Evolutionary conservation across 1,140 invertebrate genomes (phyloP).

Genomic region (Aphelenchoides avenae): DNA sequence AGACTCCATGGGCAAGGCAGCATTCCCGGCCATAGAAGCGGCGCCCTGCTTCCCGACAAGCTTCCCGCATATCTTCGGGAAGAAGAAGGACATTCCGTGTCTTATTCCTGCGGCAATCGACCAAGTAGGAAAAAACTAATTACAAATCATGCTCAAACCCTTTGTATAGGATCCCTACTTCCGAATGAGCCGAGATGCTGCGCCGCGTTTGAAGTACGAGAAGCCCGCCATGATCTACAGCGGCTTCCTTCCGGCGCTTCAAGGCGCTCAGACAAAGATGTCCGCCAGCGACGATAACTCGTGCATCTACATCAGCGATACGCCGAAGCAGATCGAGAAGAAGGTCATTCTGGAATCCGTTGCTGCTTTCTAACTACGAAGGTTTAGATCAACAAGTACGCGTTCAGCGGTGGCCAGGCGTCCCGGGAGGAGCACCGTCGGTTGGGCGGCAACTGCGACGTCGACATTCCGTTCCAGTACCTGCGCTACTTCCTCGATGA

Average conservation of each 20-base stretch:
- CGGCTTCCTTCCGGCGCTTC: constrained; percentile 84
- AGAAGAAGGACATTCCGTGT: constrained; percentile 75
- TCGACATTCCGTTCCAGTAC: constrained; percentile 93
- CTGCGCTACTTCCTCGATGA: constrained; percentile 91
- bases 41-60: constrained; percentile 85
- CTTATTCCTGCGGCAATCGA: constrained; percentile 98
- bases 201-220: constrained; percentile 75
- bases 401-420: constrained; percentile 88
- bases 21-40: constrained; percentile 91
- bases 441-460: constrained; percentile 83
- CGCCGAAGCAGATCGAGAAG: constrained; percentile 90
- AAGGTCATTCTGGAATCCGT: constrained; percentile 66
- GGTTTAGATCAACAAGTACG: constrained; percentile 88
- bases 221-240: constrained; percentile 91
- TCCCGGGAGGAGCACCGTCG: constrained; percentile 86
- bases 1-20: constrained; percentile 88
- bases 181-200: constrained; percentile 92
- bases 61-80: constrained; percentile 83
- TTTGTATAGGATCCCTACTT: constrained; percentile 82
- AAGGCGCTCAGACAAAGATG: constrained; percentile 94
- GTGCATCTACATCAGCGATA: constrained; percentile 89
- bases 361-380: too few species aligned
- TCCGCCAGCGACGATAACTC: constrained; percentile 87
- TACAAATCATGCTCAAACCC: background rate
- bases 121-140: constrained; percentile 67